Conservation (phyloP, 2,888 invertebrate species). For the Caenorhabditis panamensis region DNA sequence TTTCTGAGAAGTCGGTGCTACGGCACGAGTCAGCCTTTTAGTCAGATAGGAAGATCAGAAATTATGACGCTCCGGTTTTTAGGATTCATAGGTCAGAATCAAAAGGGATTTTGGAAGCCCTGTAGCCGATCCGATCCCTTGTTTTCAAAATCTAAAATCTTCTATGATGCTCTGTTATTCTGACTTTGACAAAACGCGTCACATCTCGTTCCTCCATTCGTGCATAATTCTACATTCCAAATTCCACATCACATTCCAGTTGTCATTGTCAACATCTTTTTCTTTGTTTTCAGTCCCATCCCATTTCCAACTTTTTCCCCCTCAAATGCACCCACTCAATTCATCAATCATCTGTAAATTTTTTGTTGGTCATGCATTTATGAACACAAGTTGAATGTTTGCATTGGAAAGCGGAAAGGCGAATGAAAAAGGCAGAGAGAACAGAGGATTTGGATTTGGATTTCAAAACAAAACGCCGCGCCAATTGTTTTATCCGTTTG, state of each 20-base stretch:
- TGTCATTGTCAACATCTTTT: conserved; percentile 27
- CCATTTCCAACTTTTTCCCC: conserved; percentile 9
- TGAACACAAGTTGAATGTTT: conserved; percentile 51
- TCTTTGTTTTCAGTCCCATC: conserved; percentile 22
- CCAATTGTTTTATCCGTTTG: conserved; percentile 60
- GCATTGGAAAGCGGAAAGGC: neutral
- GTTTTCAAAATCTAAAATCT: too few relatives aligned
- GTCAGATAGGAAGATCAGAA: too few relatives aligned
- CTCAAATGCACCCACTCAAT: conserved; percentile 13
- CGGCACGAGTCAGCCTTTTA: too few relatives aligned
- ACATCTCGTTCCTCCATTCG: too few relatives aligned
- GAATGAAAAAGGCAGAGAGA: neutral
- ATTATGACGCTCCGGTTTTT: too few relatives aligned
- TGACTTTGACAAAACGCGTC: neutral
- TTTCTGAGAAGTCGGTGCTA: too few relatives aligned
- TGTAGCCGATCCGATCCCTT: too few relatives aligned
- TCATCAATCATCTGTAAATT: conserved; percentile 30
- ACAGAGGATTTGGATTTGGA: conserved; percentile 9
- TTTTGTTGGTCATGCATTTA: conserved; percentile 14
- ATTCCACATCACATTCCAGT: too few relatives aligned
- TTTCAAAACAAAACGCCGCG: conserved; percentile 16
- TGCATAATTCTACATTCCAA: conserved; percentile 5
- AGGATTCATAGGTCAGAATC: too few relatives aligned
- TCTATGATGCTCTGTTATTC: too few relatives aligned
- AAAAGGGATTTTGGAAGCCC: too few relatives aligned